Evolutionary conservation across 2,888 invertebrate genomes (phyloP).

Genomic region (Syrphus vitripennis): DNA sequence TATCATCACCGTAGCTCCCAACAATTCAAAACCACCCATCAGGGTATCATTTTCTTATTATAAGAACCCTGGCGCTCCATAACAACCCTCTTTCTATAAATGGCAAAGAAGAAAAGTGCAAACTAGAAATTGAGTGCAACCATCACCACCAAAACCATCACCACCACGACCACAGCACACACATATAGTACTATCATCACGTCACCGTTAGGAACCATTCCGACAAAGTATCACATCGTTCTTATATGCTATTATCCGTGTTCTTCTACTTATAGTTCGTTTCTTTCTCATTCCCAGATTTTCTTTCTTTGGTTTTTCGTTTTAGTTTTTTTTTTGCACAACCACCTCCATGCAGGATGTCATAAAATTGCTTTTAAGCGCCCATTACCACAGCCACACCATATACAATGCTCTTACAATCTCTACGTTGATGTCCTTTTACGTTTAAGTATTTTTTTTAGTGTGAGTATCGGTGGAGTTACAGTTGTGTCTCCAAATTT

Average conservation of each 20-base stretch:
- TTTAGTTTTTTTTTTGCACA: slow-evolving; percentile 50
- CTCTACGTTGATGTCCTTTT: slow-evolving; percentile 67
- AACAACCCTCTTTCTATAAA: not conserved
- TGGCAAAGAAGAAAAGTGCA: slow-evolving; percentile 49
- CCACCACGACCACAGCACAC: too few relatives aligned
- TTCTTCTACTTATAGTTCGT: slow-evolving; percentile 12
- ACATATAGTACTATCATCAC: slow-evolving; percentile 3
- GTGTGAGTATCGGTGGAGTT: not conserved
- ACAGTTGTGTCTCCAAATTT: not conserved
- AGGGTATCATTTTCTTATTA: slow-evolving; percentile 68
- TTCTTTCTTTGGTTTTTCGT: slow-evolving; percentile 16
- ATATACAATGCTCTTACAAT: slow-evolving; percentile 61
- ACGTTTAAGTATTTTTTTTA: slow-evolving; percentile 25
- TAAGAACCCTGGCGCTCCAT: slow-evolving; percentile 15
- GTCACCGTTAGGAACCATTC: slow-evolving; percentile 39
- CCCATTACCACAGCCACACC: slow-evolving; percentile 65
- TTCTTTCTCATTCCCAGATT: not conserved
- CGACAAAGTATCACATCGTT: slow-evolving; percentile 64
- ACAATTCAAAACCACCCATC: slow-evolving; percentile 4
- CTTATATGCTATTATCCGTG: slow-evolving; percentile 31
- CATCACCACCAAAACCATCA: not conserved
- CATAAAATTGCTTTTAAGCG: slow-evolving; percentile 71
- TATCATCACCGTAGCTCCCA: not conserved
- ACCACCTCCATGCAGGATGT: slow-evolving; percentile 68
- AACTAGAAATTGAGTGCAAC: slow-evolving; percentile 65